A percentile compares a stretch with the other conserved stretches of the same genome.
Evolutionary conservation across 2,888 invertebrate species (phyloP).

Genomic region (Ectemnius lituratus): DNA sequence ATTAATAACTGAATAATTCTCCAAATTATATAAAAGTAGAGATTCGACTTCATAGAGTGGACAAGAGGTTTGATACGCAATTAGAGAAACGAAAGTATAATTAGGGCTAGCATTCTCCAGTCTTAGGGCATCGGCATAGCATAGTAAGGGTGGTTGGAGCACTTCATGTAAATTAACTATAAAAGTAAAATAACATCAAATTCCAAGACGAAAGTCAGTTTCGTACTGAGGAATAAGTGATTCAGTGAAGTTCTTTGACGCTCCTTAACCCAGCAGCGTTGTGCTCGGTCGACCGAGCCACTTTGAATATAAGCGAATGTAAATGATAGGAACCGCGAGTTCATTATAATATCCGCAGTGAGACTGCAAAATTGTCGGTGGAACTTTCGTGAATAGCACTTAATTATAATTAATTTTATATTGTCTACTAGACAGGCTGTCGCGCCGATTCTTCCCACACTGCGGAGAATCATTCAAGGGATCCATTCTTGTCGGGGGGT

Average conservation of each 20-base stretch:
- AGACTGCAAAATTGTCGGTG: conserved; percentile 57
- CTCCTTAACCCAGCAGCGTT: conserved; percentile 33
- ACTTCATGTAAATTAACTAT: background rate
- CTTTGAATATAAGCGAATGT: conserved; percentile 52
- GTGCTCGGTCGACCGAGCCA: conserved; percentile 30
- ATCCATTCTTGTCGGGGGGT: background rate
- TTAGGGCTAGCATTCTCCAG: too few species aligned
- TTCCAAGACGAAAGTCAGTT: background rate
- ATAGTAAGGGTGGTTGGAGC: too few species aligned
- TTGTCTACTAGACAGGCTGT: conserved; percentile 60
- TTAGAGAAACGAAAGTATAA: too few species aligned
- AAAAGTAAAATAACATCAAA: background rate
- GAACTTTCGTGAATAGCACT: conserved; percentile 70
- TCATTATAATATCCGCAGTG: conserved; percentile 52
- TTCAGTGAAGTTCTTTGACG: conserved; percentile 53
- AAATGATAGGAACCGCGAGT: conserved; percentile 58
- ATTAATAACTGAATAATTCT: conserved; percentile 2
- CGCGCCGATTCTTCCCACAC: conserved; percentile 48
- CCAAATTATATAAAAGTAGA: too few species aligned
- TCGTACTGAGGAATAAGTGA: conserved; percentile 33
- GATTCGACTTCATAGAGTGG: too few species aligned
- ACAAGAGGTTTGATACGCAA: too few species aligned
- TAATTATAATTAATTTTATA: conserved; percentile 75
- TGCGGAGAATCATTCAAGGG: conserved; percentile 38
- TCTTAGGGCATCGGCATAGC: too few species aligned